phyloP scores from a whole-genome alignment of 2,888 invertebrate species.

The Hydrotaea diabolus region DNA sequence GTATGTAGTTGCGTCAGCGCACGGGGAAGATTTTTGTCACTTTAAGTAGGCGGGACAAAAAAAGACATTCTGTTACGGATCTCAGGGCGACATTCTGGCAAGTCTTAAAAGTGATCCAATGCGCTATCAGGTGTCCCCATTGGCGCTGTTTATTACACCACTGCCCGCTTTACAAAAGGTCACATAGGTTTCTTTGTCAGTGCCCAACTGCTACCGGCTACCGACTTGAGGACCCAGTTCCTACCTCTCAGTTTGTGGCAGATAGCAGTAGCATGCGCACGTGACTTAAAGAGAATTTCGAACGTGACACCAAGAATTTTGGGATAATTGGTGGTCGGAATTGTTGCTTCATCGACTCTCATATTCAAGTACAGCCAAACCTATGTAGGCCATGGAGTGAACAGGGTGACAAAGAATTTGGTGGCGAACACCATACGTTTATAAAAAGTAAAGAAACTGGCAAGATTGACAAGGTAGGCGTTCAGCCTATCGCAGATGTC shows the following conservation, averaged over 20 bases:
- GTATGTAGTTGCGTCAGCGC: background rate
- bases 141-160: constrained; percentile 4
- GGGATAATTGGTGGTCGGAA: background rate
- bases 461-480: background rate
- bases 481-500: background rate
- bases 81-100: background rate
- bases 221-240: constrained; percentile 6
- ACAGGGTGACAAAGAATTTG: background rate
- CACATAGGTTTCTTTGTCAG: background rate
- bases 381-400: constrained; percentile 17
- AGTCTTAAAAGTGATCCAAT: background rate
- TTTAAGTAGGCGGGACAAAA: background rate
- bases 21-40: background rate
- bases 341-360: background rate
- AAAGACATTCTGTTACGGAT: background rate
- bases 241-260: constrained; percentile 13
- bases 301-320: background rate
- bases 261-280: constrained; percentile 11
- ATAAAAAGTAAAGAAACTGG: background rate
- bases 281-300: background rate
- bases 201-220: constrained; percentile 32
- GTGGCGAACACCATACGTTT: background rate
- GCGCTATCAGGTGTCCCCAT: background rate
- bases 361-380: background rate
- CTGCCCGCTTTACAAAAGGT: background rate